These are phyloP conservation scores for Gonatopus flavifemur DNA, from an alignment of 1,140 invertebrate genomes.

Conservation along the genomic window DNA sequence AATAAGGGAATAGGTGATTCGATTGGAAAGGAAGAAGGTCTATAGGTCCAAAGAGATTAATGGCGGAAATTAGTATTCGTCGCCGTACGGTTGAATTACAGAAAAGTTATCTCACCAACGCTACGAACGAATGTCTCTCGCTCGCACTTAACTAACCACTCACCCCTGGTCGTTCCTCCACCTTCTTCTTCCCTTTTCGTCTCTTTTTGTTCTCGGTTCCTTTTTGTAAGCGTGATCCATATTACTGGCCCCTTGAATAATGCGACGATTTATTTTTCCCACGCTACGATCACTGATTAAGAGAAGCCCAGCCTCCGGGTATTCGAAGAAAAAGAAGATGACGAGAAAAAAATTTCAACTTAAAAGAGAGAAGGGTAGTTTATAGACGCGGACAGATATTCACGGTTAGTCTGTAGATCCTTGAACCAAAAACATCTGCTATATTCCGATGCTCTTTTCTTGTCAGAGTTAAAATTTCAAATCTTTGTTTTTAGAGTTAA, in stretches of 20 bases:
- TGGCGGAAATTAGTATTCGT: slow-evolving; percentile 49
- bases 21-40: too few relatives aligned
- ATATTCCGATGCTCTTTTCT: too few relatives aligned
- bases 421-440: too few relatives aligned
- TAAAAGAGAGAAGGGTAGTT: too few relatives aligned
- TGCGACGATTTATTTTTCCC: slow-evolving; percentile 47
- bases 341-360: background rate
- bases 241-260: slow-evolving; percentile 43
- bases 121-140: slow-evolving; percentile 37
- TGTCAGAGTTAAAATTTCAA: too few relatives aligned
- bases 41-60: slow-evolving; percentile 44
- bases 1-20: too few relatives aligned
- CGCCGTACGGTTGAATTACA: slow-evolving; percentile 46
- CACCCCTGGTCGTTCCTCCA: slow-evolving; percentile 6
- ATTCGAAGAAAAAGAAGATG: background rate
- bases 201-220: slow-evolving; percentile 10
- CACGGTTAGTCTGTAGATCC: too few relatives aligned
- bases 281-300: slow-evolving; percentile 41
- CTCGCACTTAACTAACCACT: slow-evolving; percentile 19
- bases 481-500: too few relatives aligned
- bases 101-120: slow-evolving; percentile 46
- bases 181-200: slow-evolving; percentile 2
- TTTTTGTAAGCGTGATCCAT: slow-evolving; percentile 38
- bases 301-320: slow-evolving; percentile 13
- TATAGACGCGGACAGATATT: too few relatives aligned